These are phyloP conservation scores for Carettochelys insculpta DNA, from an alignment of 2,113 vertebrate genomes.

Conservation along the genomic window DNA sequence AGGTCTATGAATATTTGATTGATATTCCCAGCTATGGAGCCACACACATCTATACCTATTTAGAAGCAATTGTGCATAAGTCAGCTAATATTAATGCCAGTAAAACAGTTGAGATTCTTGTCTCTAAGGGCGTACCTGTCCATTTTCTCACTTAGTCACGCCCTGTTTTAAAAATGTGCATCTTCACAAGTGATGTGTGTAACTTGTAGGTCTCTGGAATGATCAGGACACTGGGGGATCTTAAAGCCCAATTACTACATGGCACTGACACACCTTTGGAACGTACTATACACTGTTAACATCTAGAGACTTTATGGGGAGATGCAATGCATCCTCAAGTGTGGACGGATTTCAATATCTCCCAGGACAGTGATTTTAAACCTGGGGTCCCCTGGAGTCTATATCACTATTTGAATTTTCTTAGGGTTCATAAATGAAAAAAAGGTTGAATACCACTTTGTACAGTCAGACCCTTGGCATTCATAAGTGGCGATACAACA, in stretches of 20 bases:
- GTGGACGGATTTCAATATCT: background rate
- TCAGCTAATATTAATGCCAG: conserved; percentile 36
- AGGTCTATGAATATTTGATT: conserved; percentile 11
- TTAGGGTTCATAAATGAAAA: too few species aligned
- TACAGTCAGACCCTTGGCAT: background rate
- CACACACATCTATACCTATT: background rate
- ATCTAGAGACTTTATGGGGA: background rate
- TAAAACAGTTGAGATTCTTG: background rate
- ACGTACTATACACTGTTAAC: background rate
- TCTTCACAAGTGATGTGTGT: background rate
- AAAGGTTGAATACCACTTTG: background rate
- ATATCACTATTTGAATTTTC: background rate
- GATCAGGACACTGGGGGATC: background rate
- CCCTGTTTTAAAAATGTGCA: background rate
- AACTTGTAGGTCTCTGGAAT: background rate
- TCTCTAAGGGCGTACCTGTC: background rate
- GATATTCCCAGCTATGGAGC: conserved; percentile 34
- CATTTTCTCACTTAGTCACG: background rate
- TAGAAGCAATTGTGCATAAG: conserved; percentile 1
- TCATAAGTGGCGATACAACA: background rate
- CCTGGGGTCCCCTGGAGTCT: background rate
- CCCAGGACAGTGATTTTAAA: background rate
- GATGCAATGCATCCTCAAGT: background rate
- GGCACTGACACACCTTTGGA: background rate
- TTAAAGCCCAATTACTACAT: background rate